Base-by-base conservation (phyloP, 2,797 vertebrate species). In the Choloepus didactylus region DNA sequence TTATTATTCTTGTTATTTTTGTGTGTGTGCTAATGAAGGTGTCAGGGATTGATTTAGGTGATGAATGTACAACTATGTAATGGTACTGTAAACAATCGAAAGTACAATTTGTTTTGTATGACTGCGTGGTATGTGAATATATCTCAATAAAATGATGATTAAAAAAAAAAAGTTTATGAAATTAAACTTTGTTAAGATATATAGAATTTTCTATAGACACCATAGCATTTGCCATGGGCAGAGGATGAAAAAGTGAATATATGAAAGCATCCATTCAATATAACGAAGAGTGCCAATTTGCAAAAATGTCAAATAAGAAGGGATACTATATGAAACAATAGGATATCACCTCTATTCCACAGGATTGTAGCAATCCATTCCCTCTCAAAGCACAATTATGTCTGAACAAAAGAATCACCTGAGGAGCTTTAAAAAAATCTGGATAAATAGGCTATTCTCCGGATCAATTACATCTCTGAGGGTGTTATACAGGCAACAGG, bases 121-220 rank as follows among this genome's bases (percentile, higher is more conserved):
- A n/a, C n/a, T n/a, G n/a, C n/a, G n/a, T n/a, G n/a, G n/a, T n/a
- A n/a, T n/a, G n/a, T n/a, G n/a, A n/a, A n/a, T n/a, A n/a, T n/a
- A n/a, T n/a, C n/a, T n/a, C n/a, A n/a, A n/a, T n/a, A n/a, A n/a
- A n/a, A n/a, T n/a, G n/a, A n/a, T n/a, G n/a, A n/a, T n/a, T n/a
- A n/a, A n/a, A n/a, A n/a, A n/a, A n/a, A 46, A 27, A 92, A 87
- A 81, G 7, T 89, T 73, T 62, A 75, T 94, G 82, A 92, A 93
- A 86, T 60, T 69, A 89, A 91, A 56, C 27, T 73, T 80, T 44
- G 3, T 15, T 15, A 86, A 27, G 25, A 92, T 80, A 38, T 35
- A 79, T 41, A 51, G 59, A 80, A 51, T 67, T 72, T 88, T 70
- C 18, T 29, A 29, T 1, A 82, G 41, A 69, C 16, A 64, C 23